A percentile compares a stretch with the other conserved stretches of the same genome.
Conservation (phyloP, 2,888 invertebrate species). For the Ypsolopha scabrella region DNA sequence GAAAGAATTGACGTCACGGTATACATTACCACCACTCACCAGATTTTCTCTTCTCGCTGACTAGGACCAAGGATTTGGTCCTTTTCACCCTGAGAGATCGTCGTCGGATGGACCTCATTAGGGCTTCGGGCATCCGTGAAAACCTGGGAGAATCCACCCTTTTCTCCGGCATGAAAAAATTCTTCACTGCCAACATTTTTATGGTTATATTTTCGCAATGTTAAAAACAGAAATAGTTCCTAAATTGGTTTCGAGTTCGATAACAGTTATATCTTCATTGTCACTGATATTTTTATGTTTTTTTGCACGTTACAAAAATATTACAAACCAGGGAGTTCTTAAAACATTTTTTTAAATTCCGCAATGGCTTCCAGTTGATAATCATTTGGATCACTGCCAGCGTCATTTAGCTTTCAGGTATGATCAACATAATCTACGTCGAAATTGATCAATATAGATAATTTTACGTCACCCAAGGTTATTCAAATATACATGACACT, state of each 20-base stretch:
- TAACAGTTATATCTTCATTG: not conserved
- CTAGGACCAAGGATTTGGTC: slow-evolving; percentile 79
- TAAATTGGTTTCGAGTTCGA: not conserved
- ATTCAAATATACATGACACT: not conserved
- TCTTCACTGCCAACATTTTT: slow-evolving; percentile 78
- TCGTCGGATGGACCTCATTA: slow-evolving; percentile 78
- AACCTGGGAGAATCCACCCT: slow-evolving; percentile 70
- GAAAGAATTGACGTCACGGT: slow-evolving; percentile 14
- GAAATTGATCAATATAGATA: not conserved
- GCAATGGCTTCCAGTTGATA: slow-evolving; percentile 11
- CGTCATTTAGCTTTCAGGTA: not conserved
- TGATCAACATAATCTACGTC: not conserved
- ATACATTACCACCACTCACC: slow-evolving; percentile 76
- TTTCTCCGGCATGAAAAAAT: slow-evolving; percentile 78
- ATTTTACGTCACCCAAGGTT: not conserved
- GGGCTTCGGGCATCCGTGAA: slow-evolving; percentile 79
- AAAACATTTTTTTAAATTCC: too few species aligned
- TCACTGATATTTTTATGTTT: too few species aligned
- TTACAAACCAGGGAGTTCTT: too few species aligned
- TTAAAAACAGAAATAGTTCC: not conserved
- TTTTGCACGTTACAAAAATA: too few species aligned
- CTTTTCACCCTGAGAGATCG: slow-evolving; percentile 80
- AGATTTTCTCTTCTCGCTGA: slow-evolving; percentile 82
- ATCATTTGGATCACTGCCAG: slow-evolving; percentile 15
- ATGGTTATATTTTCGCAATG: slow-evolving; percentile 4